Evolutionary conservation across 2,888 invertebrate genomes (phyloP).

Genomic region (Xanthorhoe spadicearia): DNA sequence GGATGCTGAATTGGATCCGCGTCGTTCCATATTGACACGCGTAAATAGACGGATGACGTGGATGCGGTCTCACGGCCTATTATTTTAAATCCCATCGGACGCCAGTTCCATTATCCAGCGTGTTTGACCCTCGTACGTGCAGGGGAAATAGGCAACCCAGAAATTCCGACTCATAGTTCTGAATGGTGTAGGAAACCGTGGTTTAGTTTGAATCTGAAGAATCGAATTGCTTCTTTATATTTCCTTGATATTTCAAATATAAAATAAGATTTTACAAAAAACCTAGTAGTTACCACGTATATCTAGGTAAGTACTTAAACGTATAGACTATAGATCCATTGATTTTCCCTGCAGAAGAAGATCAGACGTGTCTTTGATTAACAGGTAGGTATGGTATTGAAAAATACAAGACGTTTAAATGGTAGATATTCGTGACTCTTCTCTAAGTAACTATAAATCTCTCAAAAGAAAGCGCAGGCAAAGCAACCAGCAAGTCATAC

Average conservation of each 20-base stretch:
- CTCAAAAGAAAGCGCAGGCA: no score
- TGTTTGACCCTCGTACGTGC: constrained; percentile 1
- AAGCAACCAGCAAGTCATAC: no score
- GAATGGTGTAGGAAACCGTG: not conserved
- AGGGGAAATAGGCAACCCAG: constrained; percentile 13
- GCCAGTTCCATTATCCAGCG: constrained; percentile 67
- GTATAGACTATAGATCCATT: not conserved
- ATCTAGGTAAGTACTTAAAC: not conserved
- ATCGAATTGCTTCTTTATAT: not conserved
- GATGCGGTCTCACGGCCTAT: constrained; percentile 63
- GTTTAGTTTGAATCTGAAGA: not conserved
- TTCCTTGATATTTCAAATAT: no score
- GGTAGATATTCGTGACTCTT: constrained; percentile 4
- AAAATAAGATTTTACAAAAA: no score
- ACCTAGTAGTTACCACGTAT: no score
- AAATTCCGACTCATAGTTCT: not conserved
- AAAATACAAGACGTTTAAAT: constrained; percentile 7
- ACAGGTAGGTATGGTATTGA: constrained; percentile 3
- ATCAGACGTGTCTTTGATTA: not conserved
- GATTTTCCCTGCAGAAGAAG: not conserved
- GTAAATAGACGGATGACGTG: constrained; percentile 59
- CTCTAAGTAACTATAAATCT: not conserved
- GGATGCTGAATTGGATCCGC: constrained; percentile 46
- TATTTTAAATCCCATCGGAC: constrained; percentile 77
- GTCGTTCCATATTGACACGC: constrained; percentile 57